Percentiles rank a stretch among this genome's conserved stretches.
These are phyloP conservation scores for Rhagoletis zephyria DNA, from an alignment of 1,140 invertebrate species.

Conservation along the genomic window DNA sequence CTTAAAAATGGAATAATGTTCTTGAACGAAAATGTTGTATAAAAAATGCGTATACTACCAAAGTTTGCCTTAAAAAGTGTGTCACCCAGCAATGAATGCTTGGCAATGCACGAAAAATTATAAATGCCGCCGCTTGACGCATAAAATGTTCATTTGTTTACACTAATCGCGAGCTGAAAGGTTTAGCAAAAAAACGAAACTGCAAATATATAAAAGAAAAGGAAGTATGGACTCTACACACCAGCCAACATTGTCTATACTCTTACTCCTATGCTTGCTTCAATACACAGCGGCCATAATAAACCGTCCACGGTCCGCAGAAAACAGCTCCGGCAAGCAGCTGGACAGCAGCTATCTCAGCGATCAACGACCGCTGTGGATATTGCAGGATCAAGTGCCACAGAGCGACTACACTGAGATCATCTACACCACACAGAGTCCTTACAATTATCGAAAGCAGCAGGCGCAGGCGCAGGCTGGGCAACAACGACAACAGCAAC, in stretches of 20 bases:
- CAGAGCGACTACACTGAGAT: slow-evolving; percentile 13
- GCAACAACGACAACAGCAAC: background rate
- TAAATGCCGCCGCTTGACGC: background rate
- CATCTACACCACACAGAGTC: background rate
- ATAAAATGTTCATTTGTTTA: background rate
- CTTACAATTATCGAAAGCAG: background rate
- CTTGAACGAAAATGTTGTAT: background rate
- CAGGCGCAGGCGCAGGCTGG: background rate
- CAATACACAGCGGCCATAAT: background rate
- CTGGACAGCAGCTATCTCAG: slow-evolving; percentile 58
- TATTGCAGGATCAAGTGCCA: slow-evolving; percentile 64
- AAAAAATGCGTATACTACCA: background rate
- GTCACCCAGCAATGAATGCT: background rate
- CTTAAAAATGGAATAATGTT: background rate
- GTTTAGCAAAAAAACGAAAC: background rate
- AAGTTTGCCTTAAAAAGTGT: background rate
- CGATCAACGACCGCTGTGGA: slow-evolving; percentile 65
- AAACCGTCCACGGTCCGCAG: background rate
- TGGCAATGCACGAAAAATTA: background rate
- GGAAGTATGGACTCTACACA: background rate
- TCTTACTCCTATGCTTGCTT: background rate
- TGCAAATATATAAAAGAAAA: background rate
- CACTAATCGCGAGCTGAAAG: too few species aligned
- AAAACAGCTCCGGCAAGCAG: background rate
- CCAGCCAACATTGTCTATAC: background rate